These are phyloP conservation scores for Acronicta leporina DNA, from an alignment of 2,888 invertebrate species.

Conservation along the genomic window DNA sequence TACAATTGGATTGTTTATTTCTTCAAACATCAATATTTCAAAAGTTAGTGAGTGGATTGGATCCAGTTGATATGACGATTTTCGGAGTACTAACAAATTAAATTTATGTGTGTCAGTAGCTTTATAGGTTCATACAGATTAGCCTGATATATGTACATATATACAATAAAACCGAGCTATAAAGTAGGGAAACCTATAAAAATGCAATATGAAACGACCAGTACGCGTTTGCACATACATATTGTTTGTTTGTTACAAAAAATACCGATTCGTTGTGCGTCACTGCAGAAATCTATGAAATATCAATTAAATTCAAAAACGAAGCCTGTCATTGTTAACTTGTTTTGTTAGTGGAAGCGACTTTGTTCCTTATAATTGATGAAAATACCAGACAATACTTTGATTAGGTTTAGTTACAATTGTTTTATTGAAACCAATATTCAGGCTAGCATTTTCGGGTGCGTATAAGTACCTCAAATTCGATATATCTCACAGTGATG, in stretches of 20 bases:
- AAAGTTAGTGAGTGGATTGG: too few species aligned
- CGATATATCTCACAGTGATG: slow-evolving; percentile 24
- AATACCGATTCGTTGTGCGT: slow-evolving; percentile 15
- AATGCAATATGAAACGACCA: slow-evolving; percentile 45
- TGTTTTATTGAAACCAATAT: slow-evolving; percentile 19
- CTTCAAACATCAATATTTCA: too few species aligned
- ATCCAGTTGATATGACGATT: slow-evolving; percentile 5
- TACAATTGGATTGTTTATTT: too few species aligned
- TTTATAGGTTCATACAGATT: slow-evolving; percentile 26
- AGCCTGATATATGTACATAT: slow-evolving; percentile 20
- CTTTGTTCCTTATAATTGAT: slow-evolving; percentile 36
- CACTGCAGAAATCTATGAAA: slow-evolving; percentile 39
- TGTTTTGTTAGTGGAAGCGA: slow-evolving; percentile 34
- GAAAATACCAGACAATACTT: slow-evolving; percentile 14
- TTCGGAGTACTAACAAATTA: slow-evolving; percentile 11
- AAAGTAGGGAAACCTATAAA: slow-evolving; percentile 35
- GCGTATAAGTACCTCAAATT: slow-evolving; percentile 6
- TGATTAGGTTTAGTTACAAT: slow-evolving; percentile 3
- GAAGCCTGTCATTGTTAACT: slow-evolving; percentile 38
- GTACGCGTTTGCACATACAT: slow-evolving; percentile 36
- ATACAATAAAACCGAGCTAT: slow-evolving; percentile 35
- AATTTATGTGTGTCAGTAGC: slow-evolving; percentile 5
- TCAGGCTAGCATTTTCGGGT: neutral
- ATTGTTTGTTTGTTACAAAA: slow-evolving; percentile 44
- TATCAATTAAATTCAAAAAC: slow-evolving; percentile 46